Base-by-base conservation (phyloP, 1,140 invertebrate species). In the Neodiprion lecontei region DNA sequence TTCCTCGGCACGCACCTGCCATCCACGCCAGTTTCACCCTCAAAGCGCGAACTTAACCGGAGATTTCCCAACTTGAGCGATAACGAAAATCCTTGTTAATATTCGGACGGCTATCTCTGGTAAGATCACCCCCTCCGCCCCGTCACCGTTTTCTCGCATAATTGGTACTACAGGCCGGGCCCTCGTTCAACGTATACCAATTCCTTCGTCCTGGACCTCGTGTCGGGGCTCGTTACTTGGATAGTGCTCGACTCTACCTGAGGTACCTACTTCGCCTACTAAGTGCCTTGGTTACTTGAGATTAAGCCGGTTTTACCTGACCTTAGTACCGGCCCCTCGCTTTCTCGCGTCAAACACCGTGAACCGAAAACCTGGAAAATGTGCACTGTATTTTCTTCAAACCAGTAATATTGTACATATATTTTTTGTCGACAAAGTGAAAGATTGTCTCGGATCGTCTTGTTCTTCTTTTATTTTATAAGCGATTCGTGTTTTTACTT, bases 1-100 rank as follows among this genome's bases (percentile, higher is more conserved):
- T 82, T 82, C 78, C 70, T 49, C 72, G 75, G 76, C 81, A 83
- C 81, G 80, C 79, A 79, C 74, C 75, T 70, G 73, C 70, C 76
- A 71, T 71, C 67, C 61, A 1, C 7, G 14, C 61, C 14, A 21
- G 14, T n/a, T 66, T 21, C 4, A n/a, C 61, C 14, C 14, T 21
- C 61, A 66, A 66, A n/a, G 61, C 1, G 61, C 21, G 12, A 23
- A 74, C 76, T 81, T 79, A 77, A 72, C 76, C 23, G 65, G 67
- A 80, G 80, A 80, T 80, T 83, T 78, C 28, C 67, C 61, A 79
- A 81, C 79, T 79, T 77, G 66, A 71, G 72, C 70, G 49, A 68
- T 53, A 70, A 70, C 68, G 47, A 50, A 48, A 40, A 50, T 61
- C 61, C 78, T 79, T 74, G 78, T 80, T 80, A 78, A 80, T 80